These are phyloP conservation scores for Trypoxylon attenuatum DNA, from an alignment of 2,888 invertebrate species.

Conservation along the genomic window DNA sequence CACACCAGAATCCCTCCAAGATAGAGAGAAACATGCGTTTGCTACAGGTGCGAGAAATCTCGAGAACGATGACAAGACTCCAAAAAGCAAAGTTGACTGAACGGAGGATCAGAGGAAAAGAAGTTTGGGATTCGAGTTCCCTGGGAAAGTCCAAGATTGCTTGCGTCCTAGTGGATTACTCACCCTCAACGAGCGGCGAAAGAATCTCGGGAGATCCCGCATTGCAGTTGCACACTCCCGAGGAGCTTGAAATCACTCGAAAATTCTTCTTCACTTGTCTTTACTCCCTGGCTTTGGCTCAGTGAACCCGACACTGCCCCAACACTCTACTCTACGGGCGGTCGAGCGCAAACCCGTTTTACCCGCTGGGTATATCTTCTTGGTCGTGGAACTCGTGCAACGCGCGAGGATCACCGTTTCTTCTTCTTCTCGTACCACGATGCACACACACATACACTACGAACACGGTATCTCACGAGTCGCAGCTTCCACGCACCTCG, in stretches of 20 bases:
- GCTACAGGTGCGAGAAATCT: not conserved
- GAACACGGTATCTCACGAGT: constrained; percentile 25
- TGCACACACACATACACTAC: not conserved
- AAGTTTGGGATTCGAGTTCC: not conserved
- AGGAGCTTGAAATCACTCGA: constrained; percentile 24
- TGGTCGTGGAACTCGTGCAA: constrained; percentile 20
- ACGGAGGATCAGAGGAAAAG: not conserved
- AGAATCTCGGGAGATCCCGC: constrained; percentile 45
- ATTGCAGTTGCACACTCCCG: constrained; percentile 53
- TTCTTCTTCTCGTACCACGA: not conserved
- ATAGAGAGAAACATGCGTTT: not conserved
- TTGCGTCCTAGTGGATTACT: constrained; percentile 19
- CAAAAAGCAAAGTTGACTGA: not conserved
- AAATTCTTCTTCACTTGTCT: constrained; percentile 21
- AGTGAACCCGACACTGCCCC: constrained; percentile 12
- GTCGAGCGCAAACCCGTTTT: constrained; percentile 50
- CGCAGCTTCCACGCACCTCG: constrained; percentile 38
- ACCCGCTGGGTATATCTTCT: constrained; percentile 42
- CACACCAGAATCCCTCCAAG: not conserved
- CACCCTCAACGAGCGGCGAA: constrained; percentile 43
- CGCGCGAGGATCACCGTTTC: constrained; percentile 26
- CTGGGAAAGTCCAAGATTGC: constrained; percentile 30
- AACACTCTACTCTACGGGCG: constrained; percentile 27
- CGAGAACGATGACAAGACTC: not conserved
- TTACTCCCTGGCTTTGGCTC: constrained; percentile 29